Evolutionary conservation across 2,113 vertebrate genomes (phyloP).

Genomic region (Craseonycteris thonglongyai): DNA sequence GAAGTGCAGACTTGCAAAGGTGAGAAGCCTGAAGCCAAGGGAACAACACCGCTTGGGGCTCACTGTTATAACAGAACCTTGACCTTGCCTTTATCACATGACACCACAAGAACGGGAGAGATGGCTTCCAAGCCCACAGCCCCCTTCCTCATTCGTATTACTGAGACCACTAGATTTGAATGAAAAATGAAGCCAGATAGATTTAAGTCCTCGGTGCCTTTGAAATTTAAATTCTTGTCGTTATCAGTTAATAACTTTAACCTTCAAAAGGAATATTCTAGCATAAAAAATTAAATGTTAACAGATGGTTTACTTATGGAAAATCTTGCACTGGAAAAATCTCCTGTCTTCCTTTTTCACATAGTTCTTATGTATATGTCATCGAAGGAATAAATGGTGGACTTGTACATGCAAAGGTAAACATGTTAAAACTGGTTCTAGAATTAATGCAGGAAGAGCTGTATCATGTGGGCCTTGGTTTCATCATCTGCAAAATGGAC

Average conservation of each 20-base stretch:
- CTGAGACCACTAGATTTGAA: neutral
- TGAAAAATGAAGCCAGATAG: neutral
- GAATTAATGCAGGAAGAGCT: neutral
- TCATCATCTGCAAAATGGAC: neutral
- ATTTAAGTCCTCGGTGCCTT: neutral
- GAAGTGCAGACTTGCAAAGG: neutral
- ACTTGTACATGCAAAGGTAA: neutral
- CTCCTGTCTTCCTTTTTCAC: neutral
- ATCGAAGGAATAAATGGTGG: neutral
- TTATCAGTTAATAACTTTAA: neutral
- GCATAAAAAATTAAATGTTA: neutral
- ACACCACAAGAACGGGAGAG: neutral
- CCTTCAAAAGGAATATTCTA: neutral
- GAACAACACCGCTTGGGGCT: rapidly evolving
- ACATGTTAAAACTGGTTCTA: neutral
- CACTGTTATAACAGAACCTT: neutral
- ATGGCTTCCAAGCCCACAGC: neutral
- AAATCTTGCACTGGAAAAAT: neutral
- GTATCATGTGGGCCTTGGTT: neutral
- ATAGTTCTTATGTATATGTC: neutral
- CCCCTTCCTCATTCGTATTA: neutral
- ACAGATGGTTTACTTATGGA: neutral
- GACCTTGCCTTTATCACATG: neutral
- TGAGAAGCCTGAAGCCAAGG: too few relatives aligned
- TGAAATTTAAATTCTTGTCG: neutral